These are phyloP conservation scores for Phlogophora meticulosa DNA, from an alignment of 2,888 invertebrate genomes.

Conservation along the genomic window DNA sequence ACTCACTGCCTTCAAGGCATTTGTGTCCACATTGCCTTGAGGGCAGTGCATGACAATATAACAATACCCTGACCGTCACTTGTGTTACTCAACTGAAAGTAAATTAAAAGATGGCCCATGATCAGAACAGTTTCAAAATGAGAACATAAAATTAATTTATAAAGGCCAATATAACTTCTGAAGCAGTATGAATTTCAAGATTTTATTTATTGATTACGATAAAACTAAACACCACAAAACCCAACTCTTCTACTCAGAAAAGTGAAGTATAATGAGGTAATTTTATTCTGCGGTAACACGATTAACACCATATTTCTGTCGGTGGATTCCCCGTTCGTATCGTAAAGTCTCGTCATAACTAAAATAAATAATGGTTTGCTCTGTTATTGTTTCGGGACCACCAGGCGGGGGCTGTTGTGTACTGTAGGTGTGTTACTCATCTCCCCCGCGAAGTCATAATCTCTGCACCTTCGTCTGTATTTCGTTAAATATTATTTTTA, in stretches of 20 bases:
- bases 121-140: neutral
- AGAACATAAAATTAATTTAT: slow-evolving; percentile 21
- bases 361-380: slow-evolving; percentile 80
- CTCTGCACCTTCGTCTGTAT: slow-evolving; percentile 82
- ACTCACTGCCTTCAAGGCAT: slow-evolving; percentile 53
- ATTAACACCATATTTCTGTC: slow-evolving; percentile 73
- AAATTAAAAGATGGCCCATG: slow-evolving; percentile 6
- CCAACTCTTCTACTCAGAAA: slow-evolving; percentile 63
- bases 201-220: slow-evolving; percentile 18
- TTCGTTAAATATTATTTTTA: slow-evolving; percentile 89
- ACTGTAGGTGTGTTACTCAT: slow-evolving; percentile 68
- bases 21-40: too few species aligned
- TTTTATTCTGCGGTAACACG: slow-evolving; percentile 75
- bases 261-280: slow-evolving; percentile 63
- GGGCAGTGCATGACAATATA: slow-evolving; percentile 43
- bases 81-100: slow-evolving; percentile 17
- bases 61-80: slow-evolving; percentile 30
- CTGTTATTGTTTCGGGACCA: slow-evolving; percentile 89
- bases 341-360: slow-evolving; percentile 80
- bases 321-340: slow-evolving; percentile 67
- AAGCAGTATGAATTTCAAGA: slow-evolving; percentile 5
- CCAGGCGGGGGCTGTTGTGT: slow-evolving; percentile 72
- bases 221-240: slow-evolving; percentile 56
- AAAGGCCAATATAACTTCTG: slow-evolving; percentile 9
- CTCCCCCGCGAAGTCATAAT: slow-evolving; percentile 86